phyloP scores from a whole-genome alignment of 2,888 invertebrate species.

The Athetis lepigone region DNA sequence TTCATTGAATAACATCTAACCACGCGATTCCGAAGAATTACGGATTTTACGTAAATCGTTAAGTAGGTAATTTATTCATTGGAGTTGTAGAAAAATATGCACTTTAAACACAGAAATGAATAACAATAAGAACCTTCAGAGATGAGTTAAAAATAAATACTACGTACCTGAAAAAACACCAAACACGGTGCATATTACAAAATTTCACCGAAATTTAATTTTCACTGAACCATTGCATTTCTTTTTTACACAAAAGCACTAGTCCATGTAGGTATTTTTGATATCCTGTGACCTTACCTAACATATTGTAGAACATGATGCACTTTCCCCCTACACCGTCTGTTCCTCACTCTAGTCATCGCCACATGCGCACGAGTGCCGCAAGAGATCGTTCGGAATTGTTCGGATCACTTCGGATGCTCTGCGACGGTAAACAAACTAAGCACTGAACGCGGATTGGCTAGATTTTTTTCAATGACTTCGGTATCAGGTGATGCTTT shows the following conservation, averaged over 20 bases:
- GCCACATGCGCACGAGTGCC: slow-evolving; percentile 52
- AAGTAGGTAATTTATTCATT: neutral
- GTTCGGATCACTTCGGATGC: slow-evolving; percentile 45
- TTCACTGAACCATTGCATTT: slow-evolving; percentile 12
- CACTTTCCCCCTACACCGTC: slow-evolving; percentile 79
- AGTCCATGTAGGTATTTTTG: neutral
- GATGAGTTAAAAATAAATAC: neutral
- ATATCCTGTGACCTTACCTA: slow-evolving; percentile 72
- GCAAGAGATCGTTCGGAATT: slow-evolving; percentile 29
- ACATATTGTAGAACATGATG: slow-evolving; percentile 81
- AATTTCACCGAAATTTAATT: slow-evolving; percentile 11
- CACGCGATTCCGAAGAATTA: slow-evolving; percentile 25
- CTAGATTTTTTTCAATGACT: slow-evolving; percentile 42
- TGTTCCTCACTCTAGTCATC: slow-evolving; percentile 73
- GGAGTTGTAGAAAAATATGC: neutral
- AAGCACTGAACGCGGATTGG: slow-evolving; percentile 44
- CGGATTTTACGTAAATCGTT: slow-evolving; percentile 1
- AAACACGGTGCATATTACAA: slow-evolving; percentile 18
- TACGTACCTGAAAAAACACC: slow-evolving; percentile 45
- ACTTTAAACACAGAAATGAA: neutral
- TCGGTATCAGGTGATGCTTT: slow-evolving; percentile 39
- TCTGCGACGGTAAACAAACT: slow-evolving; percentile 48
- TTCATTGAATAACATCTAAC: slow-evolving; percentile 11
- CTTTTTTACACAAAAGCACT: slow-evolving; percentile 15
- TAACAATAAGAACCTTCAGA: too few relatives aligned